Evolutionary conservation across 1,140 invertebrate genomes (phyloP), one percentile per base, ranked within the genome.

Genomic region (Drosophila novamexicana): DNA sequence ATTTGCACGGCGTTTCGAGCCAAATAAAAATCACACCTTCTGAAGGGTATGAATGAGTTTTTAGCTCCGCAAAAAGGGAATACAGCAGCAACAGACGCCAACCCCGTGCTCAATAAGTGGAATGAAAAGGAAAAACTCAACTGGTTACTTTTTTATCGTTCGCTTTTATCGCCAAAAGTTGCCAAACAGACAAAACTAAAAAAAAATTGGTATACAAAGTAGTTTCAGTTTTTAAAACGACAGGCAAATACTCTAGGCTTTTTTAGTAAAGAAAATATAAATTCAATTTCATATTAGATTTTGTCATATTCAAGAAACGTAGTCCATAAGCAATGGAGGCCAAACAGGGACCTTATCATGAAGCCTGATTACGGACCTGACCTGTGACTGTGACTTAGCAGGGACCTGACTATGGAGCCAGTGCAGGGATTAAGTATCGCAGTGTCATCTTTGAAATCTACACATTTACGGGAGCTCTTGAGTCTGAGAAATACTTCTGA

Each of bases 141-240:
- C 72, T 64, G 64, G 80, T 71, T 78, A 68, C 58, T 63, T 82
- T 70, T 37, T 82, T 86, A 86, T 86, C 82, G 70, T 66, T 68
- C 44, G 75, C 62, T 79, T 82, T 88, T 88, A 86, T 88, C 82
- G 83, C 70, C 49, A 74, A 73, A 86, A 82, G 64, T 86, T 88
- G 57, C 83, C 79, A 64, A 88, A 86, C 76, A 88, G 61, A 69
- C 54, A 69, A 74, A 39, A 68, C 49, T 49, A 45, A 49, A 39
- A 44, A 59, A 67, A 68, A 40, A 57, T 29, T 37, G n/a, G 52
- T 45, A 45, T 52, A 66, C 9, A 22, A 56, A 37, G n/a, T 50
- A 36, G 40, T 16, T 29, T 29, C 32, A 16, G 22, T 10, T n/a
- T 50, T 66, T 22, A 6, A 10, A 52, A 58, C 39, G 47, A 40